Percentiles rank a stretch among this genome's conserved stretches.
These are phyloP conservation scores for Anastatus disparis DNA, from an alignment of 1,140 invertebrate genomes.

Conservation along the genomic window DNA sequence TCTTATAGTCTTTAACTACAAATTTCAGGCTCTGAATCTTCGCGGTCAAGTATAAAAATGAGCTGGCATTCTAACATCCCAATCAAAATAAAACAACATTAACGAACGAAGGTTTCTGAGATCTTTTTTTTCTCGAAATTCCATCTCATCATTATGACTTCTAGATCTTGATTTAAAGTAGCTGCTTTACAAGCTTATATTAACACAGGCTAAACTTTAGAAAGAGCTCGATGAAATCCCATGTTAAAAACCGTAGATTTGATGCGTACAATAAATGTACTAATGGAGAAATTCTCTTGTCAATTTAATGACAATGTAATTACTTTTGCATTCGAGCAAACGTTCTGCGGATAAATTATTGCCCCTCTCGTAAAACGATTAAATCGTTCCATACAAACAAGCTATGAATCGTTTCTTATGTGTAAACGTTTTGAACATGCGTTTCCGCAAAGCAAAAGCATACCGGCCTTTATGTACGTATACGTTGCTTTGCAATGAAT, in stretches of 20 bases:
- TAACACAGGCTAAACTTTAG: not conserved
- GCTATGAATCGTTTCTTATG: conserved; percentile 7
- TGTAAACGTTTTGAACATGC: too few species aligned
- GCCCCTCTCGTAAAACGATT: conserved; percentile 10
- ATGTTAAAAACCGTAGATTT: too few species aligned
- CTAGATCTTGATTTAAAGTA: conserved; percentile 20
- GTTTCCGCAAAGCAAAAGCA: not conserved
- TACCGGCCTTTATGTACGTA: too few species aligned
- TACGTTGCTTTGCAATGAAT: conserved; percentile 3
- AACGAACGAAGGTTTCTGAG: conserved; percentile 10
- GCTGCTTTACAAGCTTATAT: conserved; percentile 1
- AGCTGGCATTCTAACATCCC: not conserved
- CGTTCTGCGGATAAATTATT: not conserved
- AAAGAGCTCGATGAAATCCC: too few species aligned
- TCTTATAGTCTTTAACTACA: not conserved
- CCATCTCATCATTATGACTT: conserved; percentile 11
- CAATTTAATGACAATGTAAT: conserved; percentile 19
- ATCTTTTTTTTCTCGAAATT: conserved; percentile 28
- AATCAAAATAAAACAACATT: not conserved
- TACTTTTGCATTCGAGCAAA: not conserved
- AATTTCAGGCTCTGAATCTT: not conserved
- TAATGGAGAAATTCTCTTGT: too few species aligned
- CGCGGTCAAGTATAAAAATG: not conserved
- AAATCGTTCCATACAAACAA: not conserved
- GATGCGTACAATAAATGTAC: too few species aligned